phyloP scores from a whole-genome alignment of 2,113 vertebrate species.

The Gobiocypris rarus region DNA sequence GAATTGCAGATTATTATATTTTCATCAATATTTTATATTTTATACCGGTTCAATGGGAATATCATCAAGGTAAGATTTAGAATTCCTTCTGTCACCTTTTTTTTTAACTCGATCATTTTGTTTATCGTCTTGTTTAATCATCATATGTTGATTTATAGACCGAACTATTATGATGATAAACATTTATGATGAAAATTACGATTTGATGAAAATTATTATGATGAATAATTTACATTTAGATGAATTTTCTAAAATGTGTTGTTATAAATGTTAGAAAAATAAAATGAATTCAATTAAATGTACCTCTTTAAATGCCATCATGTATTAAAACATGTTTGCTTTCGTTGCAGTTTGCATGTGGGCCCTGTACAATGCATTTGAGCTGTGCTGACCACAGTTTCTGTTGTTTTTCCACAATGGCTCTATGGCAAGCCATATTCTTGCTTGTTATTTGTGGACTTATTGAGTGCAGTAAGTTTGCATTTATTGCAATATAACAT shows the following conservation, averaged over 20 bases:
- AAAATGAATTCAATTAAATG: too few species aligned
- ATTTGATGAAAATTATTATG: too few species aligned
- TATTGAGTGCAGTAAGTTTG: slow-evolving; percentile 54
- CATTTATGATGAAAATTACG: background rate
- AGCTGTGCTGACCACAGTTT: slow-evolving; percentile 17
- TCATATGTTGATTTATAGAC: background rate
- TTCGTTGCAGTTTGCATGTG: slow-evolving; percentile 16
- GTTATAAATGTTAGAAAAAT: background rate
- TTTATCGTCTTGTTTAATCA: background rate
- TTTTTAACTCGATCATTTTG: background rate
- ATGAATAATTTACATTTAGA: too few species aligned
- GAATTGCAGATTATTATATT: background rate
- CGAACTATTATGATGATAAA: background rate
- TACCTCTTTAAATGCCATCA: too few species aligned
- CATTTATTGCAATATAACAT: background rate
- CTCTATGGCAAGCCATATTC: slow-evolving; percentile 10
- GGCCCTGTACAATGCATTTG: slow-evolving; percentile 25
- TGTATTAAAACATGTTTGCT: background rate
- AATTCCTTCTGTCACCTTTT: background rate
- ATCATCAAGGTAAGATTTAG: slow-evolving; percentile 18
- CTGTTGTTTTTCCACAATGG: slow-evolving; percentile 30
- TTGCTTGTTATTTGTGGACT: slow-evolving; percentile 45
- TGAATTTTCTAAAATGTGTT: too few species aligned
- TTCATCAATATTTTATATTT: background rate
- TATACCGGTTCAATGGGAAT: background rate